Evolutionary conservation across 2,113 vertebrate genomes (phyloP).

Genomic region (Barnardius zonarius): DNA sequence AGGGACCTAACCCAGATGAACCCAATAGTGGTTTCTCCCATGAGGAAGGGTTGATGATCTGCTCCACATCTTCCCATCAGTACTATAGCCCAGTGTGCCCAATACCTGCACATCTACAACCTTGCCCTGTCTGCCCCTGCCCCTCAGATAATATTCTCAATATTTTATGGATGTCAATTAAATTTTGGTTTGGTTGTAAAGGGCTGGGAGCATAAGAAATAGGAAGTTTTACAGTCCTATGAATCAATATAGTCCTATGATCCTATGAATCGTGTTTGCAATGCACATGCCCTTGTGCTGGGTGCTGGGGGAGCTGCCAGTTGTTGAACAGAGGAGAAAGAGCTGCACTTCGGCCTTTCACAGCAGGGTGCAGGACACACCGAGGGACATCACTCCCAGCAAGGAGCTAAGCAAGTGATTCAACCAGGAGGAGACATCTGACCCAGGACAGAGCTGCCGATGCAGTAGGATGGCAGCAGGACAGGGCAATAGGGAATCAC

Average conservation of each 20-base stretch:
- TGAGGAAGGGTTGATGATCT: background rate
- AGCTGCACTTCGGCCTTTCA: background rate
- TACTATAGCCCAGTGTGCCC: accelerated
- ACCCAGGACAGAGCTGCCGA: no score
- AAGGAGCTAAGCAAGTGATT: background rate
- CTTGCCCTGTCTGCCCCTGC: no score
- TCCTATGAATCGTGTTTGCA: background rate
- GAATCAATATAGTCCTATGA: background rate
- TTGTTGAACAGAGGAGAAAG: background rate
- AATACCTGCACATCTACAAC: accelerated
- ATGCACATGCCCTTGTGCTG: background rate
- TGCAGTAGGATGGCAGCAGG: background rate
- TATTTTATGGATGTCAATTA: background rate
- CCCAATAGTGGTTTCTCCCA: background rate
- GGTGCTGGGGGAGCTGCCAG: background rate
- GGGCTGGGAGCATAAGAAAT: background rate
- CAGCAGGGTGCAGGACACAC: background rate
- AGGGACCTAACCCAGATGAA: background rate
- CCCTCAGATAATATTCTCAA: background rate
- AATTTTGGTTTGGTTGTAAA: background rate
- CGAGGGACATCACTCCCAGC: background rate
- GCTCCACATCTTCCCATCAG: background rate
- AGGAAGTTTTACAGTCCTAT: background rate
- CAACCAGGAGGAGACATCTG: background rate
- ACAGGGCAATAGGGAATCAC: background rate